Base-by-base conservation (phyloP, 1,140 invertebrate species). In the Drosophila neocordata region DNA sequence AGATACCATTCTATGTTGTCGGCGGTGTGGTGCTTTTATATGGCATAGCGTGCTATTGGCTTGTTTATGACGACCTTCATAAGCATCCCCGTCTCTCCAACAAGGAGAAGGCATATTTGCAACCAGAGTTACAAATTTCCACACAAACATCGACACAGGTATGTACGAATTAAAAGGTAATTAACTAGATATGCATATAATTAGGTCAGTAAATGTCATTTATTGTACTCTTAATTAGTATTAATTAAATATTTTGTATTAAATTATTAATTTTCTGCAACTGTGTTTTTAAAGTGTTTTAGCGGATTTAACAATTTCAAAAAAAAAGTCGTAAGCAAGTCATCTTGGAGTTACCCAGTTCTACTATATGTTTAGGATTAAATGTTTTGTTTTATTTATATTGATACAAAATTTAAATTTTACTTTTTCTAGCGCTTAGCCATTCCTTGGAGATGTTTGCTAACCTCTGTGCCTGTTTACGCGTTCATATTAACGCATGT, bases 401-500 rank as follows among this genome's bases (percentile, higher is more conserved):
- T 31, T 31, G 27, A 31, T 6, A 6, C n/a, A 38, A 15, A 12
- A 24, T 8, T 4, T 20, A 44, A 53, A 13, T 61, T 24, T 15
- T n/a, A 24, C 13, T 31, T 52, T 52, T 59, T 56, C 4, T 31
- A 85, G 77, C 48, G 51, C 15, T 35, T 48, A 0, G 38, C 11
- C 12, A 48, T 85, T 22, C 89, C 90, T 8, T 91, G 90, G 89
- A 82, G 52, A 11, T 52, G 52, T 1, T 35, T 91, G 31, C 20
- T 91, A 2, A 79, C 61, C 0, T 84, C 85, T 0, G 15, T 64
- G 22, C 76, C 89, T 0, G 72, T 75, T 0, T 75, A 77, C 9
- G 80, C 85, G 0, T 91, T 91, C 22, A 35, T 89, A 5, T 55
- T 91, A n/a, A 91, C 90, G 9, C 90, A 91, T 18, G 38, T 85